Percentiles rank a stretch among this genome's conserved stretches.
These are phyloP conservation scores for Cephus pygmeus DNA, from an alignment of 2,888 invertebrate genomes.

Conservation along the genomic window DNA sequence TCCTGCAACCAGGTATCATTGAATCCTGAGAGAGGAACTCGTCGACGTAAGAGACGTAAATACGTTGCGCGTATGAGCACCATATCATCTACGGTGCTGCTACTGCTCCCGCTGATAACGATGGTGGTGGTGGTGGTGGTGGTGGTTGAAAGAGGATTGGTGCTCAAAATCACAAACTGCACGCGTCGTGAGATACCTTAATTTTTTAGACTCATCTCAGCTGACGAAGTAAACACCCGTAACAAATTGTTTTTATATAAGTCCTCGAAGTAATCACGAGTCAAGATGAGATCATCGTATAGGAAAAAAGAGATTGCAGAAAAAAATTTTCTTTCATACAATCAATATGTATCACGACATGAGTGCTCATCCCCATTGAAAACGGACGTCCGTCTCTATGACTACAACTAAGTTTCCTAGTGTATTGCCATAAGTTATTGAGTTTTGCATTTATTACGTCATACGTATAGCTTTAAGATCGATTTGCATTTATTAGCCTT, in stretches of 20 bases:
- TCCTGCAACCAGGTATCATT: slow-evolving; percentile 63
- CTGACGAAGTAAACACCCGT: not conserved
- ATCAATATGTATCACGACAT: not conserved
- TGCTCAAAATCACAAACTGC: not conserved
- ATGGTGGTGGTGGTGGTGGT: slow-evolving; percentile 7
- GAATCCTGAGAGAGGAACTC: slow-evolving; percentile 44
- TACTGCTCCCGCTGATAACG: slow-evolving; percentile 3
- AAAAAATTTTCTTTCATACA: not conserved
- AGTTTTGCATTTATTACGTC: slow-evolving; percentile 16
- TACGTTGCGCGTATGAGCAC: slow-evolving; percentile 8
- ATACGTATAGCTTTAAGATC: slow-evolving; percentile 8
- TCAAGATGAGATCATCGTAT: no score
- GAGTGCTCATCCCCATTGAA: not conserved
- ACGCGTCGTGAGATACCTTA: not conserved
- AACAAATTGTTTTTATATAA: not conserved
- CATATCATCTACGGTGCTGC: not conserved
- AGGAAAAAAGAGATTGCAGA: not conserved
- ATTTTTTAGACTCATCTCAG: not conserved
- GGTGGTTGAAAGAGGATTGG: not conserved
- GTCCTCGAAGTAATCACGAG: no score
- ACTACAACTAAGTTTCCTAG: slow-evolving; percentile 20
- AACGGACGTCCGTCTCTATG: not conserved
- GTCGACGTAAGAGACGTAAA: slow-evolving; percentile 1
- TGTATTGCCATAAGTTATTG: slow-evolving; percentile 17
- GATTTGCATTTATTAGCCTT: slow-evolving; percentile 36